These are phyloP conservation scores for Bradypodion pumilum DNA, from an alignment of 2,797 vertebrate genomes.

Conservation along the genomic window DNA sequence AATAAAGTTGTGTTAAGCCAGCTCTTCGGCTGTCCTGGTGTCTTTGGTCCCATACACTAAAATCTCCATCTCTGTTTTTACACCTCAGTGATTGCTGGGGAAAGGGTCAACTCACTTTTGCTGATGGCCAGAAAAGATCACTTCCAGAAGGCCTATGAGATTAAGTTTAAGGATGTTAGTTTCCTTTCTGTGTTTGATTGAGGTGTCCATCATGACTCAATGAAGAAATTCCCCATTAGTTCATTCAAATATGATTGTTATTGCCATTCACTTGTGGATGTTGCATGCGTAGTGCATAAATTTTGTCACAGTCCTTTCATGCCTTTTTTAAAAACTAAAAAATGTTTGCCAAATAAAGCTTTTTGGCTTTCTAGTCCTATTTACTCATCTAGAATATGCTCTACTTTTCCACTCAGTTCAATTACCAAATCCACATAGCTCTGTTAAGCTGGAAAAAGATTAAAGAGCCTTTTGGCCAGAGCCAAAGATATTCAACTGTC, in stretches of 20 bases:
- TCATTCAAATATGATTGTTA: neutral
- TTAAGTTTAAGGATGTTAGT: neutral
- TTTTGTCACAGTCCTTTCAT: neutral
- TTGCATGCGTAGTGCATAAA: neutral
- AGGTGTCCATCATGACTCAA: neutral
- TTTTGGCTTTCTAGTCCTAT: neutral
- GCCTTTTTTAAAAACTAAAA: too few species aligned
- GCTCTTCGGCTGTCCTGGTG: too few species aligned
- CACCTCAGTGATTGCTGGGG: neutral
- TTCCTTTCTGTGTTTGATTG: too few species aligned
- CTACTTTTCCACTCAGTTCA: neutral
- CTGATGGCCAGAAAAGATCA: neutral
- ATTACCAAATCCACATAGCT: slow-evolving; percentile 10
- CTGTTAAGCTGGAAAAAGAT: slow-evolving; percentile 15
- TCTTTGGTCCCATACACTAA: too few species aligned
- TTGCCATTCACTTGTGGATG: neutral
- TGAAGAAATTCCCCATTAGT: neutral
- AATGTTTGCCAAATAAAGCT: neutral
- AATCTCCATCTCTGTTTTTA: neutral
- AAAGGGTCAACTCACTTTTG: neutral
- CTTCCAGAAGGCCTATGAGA: neutral
- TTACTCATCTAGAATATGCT: neutral
- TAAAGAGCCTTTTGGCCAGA: slow-evolving; percentile 27
- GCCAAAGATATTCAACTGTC: slow-evolving; percentile 21
- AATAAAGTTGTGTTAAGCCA: too few species aligned